Base-by-base conservation (phyloP, 2,113 vertebrate species). In the Poecile atricapillus region DNA sequence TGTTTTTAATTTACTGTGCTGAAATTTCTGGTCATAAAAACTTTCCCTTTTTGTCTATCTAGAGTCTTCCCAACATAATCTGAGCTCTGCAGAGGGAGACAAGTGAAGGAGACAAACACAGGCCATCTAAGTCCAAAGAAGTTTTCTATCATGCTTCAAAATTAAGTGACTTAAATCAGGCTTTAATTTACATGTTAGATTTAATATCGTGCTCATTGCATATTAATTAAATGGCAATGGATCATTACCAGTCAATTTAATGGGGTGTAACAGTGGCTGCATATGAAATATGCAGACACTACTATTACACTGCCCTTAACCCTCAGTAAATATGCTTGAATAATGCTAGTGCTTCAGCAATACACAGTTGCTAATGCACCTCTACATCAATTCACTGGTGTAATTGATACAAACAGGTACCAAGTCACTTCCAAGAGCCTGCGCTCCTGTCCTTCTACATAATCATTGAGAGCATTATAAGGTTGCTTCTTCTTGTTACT, bases 221-320 rank as follows among this genome's bases (percentile, higher is more conserved):
- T 97, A 97, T 97, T 98, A 98, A 98, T 98, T 97, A 97, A 97
- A 97, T 91, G 97, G 88, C 88, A 97, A 91, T 94, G 97, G 96
- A 97, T 98, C 97, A 97, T 98, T 98, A 97, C 86, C 63, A 97
- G 89, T 71, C 73, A 95, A 85, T 87, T 98, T 98, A 98, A 98
- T 97, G 97, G 97, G 75, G 84, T 97, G 94, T 95, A 96, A 97
- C 97, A 96, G 95, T 30, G 76, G 82, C 89, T 95, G 93, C 89
- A 94, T 97, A 96, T 97, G 95, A 98, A 97, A 97, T 97, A 96
- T 93, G 87, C 93, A 93, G 92, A 95, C 27, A 52, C 83, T 97
- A 80, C 95, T 97, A 95, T 96, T 97, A 96, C 79, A 94, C 52
- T 94, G 86, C 96, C 95, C 96, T 98, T 97, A 98, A 97, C 97